Conservation (phyloP, 1,140 invertebrate species). For the Diabrotica undecimpunctata region DNA sequence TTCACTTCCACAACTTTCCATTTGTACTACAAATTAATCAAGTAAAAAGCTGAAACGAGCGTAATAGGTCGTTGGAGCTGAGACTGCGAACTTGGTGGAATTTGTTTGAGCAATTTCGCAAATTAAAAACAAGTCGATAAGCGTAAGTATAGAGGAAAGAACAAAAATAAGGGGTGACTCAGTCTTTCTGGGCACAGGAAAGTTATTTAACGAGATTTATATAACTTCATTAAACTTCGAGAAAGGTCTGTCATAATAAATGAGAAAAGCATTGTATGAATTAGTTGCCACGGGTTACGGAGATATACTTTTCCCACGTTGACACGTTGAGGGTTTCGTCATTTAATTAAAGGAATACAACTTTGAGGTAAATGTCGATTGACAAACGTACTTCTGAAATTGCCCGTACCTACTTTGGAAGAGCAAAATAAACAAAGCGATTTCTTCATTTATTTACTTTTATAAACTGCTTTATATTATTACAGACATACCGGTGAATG, state of each 20-base stretch:
- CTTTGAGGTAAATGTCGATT: too few species aligned
- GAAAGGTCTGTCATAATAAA: background rate
- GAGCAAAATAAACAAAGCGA: too few species aligned
- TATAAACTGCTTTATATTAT: too few species aligned
- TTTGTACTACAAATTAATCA: constrained; percentile 15
- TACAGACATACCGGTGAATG: too few species aligned
- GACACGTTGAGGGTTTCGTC: too few species aligned
- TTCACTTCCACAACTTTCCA: constrained; percentile 7
- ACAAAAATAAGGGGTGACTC: background rate
- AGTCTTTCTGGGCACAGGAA: background rate
- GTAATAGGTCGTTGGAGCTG: constrained; percentile 14
- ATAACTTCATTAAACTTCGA: constrained; percentile 1
- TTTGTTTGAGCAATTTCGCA: constrained; percentile 16
- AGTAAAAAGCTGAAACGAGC: constrained; percentile 11
- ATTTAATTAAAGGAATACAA: too few species aligned
- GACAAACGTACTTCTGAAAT: too few species aligned
- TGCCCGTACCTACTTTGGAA: too few species aligned
- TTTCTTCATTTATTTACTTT: too few species aligned
- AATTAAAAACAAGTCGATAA: constrained; percentile 15
- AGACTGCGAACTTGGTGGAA: constrained; percentile 4
- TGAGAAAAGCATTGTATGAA: background rate
- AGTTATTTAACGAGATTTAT: background rate
- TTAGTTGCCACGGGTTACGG: background rate
- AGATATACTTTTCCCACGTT: too few species aligned
- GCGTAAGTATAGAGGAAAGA: background rate